Base-by-base conservation (phyloP, 2,113 vertebrate species). In the Xenopus borealis region DNA sequence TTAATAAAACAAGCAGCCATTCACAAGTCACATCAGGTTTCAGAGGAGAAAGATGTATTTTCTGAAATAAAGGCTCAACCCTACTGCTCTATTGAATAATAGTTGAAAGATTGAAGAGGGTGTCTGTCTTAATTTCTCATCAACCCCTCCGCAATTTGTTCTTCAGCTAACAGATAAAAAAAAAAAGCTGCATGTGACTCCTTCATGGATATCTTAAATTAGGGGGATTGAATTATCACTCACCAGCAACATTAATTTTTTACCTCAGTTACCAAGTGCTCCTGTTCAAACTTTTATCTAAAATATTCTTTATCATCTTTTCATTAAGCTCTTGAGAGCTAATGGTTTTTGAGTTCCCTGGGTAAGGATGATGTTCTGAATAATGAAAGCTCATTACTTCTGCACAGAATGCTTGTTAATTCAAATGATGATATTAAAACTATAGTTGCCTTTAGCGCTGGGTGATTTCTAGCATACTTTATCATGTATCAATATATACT, bases 391-490 rank as follows among this genome's bases (percentile, higher is more conserved):
- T 98, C 97, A 98, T 99, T 98, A 99, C 97, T 99, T 95, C 96
- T 97, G 95, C 93, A 93, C 96, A 96, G 96, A 99, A 98, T 98
- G 97, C 97, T 97, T 98, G 97, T 99, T 99, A 99, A 99, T 99
- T 98, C 97, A 99, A 99, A 99, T 99, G 97, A 98, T 98, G 97
- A 98, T 98, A 99, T 99, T 99, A 99, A 99, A 99, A 96, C 96
- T 99, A 98, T 96, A 99, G 97, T 98, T 98, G 97, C 97, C 97
- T 93, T 98, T 95, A 98, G 97, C 97, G 88, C 94, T 96, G 88
- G 95, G 95, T 96, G 97, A 98, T 98, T 98, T 96, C 96, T 97
- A 96, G 95, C 96, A 96, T 98, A 97, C 97, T 98, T 98, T 97
- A 98, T 98, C 97, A 98, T 96, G 95, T 98, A 99, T 99, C 97